Conservation (phyloP, 2,797 vertebrate genomes). For the Otolemur crassicaudatus region DNA sequence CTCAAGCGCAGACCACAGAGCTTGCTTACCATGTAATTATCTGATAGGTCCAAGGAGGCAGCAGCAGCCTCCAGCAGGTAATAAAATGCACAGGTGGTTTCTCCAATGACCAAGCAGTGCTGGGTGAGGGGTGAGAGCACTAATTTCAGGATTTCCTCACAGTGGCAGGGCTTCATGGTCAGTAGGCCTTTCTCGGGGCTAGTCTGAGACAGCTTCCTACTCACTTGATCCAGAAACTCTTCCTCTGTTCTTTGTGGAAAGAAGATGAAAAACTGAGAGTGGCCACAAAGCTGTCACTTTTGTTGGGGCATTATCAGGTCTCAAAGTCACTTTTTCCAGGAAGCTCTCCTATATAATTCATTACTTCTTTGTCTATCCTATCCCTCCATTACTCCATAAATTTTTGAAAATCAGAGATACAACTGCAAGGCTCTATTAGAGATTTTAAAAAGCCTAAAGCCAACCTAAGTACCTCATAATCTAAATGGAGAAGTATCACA, state of each 20-base stretch:
- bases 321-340: neutral
- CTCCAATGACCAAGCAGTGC: slow-evolving; percentile 69
- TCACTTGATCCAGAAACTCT: slow-evolving; percentile 28
- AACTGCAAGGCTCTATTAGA: neutral
- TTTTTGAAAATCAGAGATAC: slow-evolving; percentile 25
- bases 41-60: slow-evolving; percentile 67
- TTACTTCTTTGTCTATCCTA: neutral
- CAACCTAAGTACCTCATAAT: neutral
- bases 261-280: neutral
- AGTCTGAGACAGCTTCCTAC: slow-evolving; percentile 37
- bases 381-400: neutral
- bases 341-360: neutral
- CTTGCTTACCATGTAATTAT: slow-evolving; percentile 76
- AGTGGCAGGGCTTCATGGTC: slow-evolving; percentile 53
- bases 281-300: neutral
- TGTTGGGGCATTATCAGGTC: neutral
- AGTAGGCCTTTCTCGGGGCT: neutral
- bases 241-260: slow-evolving; percentile 35
- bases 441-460: slow-evolving; percentile 14
- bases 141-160: slow-evolving; percentile 53
- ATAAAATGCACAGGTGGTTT: slow-evolving; percentile 64
- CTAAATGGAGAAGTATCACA: neutral
- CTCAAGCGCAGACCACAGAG: neutral
- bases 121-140: slow-evolving; percentile 62
- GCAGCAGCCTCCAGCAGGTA: slow-evolving; percentile 72